phyloP scores from a whole-genome alignment of 2,888 invertebrate genomes.

The Hyles lineata region DNA sequence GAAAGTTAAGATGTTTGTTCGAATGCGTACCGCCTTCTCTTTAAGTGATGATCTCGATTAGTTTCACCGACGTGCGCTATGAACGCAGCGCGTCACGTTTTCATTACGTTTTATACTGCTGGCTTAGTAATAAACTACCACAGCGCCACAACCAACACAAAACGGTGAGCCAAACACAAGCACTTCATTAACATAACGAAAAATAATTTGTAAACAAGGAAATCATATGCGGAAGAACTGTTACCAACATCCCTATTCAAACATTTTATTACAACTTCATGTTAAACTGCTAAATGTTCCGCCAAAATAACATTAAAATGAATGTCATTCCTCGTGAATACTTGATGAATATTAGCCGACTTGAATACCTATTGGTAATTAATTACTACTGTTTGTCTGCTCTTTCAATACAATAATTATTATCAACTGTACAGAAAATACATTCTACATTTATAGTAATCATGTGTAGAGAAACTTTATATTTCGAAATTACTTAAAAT shows the following conservation, averaged over 20 bases:
- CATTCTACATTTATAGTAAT: not conserved
- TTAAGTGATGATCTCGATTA: slow-evolving; percentile 70
- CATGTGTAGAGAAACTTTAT: not conserved
- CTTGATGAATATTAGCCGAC: not conserved
- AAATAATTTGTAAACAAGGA: slow-evolving; percentile 22
- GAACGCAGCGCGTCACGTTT: slow-evolving; percentile 3
- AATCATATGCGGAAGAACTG: slow-evolving; percentile 26
- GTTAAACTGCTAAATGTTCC: slow-evolving; percentile 19
- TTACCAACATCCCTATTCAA: slow-evolving; percentile 23
- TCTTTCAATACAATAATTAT: not conserved
- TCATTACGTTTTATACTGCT: slow-evolving; percentile 1
- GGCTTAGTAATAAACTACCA: not conserved
- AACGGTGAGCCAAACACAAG: not conserved
- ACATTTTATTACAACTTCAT: slow-evolving; percentile 14
- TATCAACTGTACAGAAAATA: not conserved
- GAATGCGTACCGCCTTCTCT: slow-evolving; percentile 62
- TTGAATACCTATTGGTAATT: not conserved
- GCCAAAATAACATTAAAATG: slow-evolving; percentile 24
- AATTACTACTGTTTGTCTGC: not conserved
- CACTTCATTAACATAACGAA: slow-evolving; percentile 42
- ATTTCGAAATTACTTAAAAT: not conserved
- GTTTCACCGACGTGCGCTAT: slow-evolving; percentile 65
- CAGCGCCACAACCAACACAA: not conserved
- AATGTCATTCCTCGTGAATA: not conserved
- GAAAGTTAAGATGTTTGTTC: not conserved